phyloP scores from a whole-genome alignment of 2,888 invertebrate genomes.

The Hipparchia semele region DNA sequence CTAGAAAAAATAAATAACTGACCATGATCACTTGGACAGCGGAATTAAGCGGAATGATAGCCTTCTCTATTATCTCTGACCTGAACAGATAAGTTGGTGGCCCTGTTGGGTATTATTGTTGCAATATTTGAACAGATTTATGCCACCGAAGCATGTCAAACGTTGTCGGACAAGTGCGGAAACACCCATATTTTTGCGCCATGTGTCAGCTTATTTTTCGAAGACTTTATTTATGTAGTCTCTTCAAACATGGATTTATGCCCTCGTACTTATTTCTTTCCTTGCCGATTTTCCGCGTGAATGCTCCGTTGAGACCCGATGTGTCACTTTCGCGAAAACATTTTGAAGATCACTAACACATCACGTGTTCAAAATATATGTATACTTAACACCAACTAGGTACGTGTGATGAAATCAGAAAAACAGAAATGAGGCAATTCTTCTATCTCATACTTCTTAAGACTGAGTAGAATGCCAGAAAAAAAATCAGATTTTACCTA shows the following conservation, averaged over 20 bases:
- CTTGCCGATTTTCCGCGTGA: conserved; percentile 14
- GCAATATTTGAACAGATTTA: background rate
- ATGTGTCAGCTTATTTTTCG: conserved; percentile 24
- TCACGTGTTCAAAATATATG: background rate
- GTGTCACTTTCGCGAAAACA: conserved; percentile 6
- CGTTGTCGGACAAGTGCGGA: background rate
- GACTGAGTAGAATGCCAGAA: too few relatives aligned
- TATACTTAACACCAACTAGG: background rate
- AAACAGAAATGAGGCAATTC: too few relatives aligned
- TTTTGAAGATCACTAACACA: background rate
- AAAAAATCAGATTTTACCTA: too few relatives aligned
- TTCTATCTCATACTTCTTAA: too few relatives aligned
- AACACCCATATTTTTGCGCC: background rate
- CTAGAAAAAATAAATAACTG: too few relatives aligned
- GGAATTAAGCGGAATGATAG: too few relatives aligned
- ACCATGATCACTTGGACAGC: too few relatives aligned
- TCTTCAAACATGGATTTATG: conserved; percentile 20
- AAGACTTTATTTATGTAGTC: conserved; percentile 20
- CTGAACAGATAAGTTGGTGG: too few relatives aligned
- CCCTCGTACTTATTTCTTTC: conserved; percentile 18
- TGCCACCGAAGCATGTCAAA: background rate
- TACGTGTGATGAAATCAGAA: background rate
- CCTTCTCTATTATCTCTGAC: too few relatives aligned
- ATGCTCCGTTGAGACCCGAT: conserved; percentile 1
- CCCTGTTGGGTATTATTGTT: too few relatives aligned